Evolutionary conservation across 2,888 invertebrate species (phyloP), one percentile per base, ranked within the genome.

Genomic region (Tachina lurida): DNA sequence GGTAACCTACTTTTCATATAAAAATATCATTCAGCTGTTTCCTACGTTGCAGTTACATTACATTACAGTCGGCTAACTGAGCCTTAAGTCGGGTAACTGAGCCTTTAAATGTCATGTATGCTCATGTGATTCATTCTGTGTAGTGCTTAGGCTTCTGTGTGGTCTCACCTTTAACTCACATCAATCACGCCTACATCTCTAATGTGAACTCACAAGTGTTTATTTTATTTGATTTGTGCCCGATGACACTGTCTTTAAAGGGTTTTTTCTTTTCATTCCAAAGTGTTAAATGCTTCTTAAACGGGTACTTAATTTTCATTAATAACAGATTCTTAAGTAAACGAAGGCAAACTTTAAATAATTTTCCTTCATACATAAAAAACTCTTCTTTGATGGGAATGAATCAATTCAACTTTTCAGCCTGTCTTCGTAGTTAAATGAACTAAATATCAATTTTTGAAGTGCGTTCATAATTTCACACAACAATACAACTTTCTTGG

Each of bases 231-330:
- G 1, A 60, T 70, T 56, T 39, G 31, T 31, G 8, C 17, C 65
- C 58, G 56, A 68, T 63, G 63, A 58, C 19, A 39, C 78, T 74
- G 65, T 43, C 13, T 52, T 58, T 70, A 31, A 81, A 81, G 67
- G 74, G 68, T 77, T 52, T 60, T 22, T 39, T 58, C 41, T 2
- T 52, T 60, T 15, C 19, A n/a, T 58, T 47, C 1, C 58, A 76
- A 63, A 85, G 75, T 78, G 75, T 76, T 67, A 79, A 86, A 73
- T 31, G 71, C 60, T 76, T 62, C 60, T 76, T 71, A 71, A 75
- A 13, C 41, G 65, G 54, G 39, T 62, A 52, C 76, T 86, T 83
- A 83, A 76, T 60, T 41, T 19, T 76, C 67, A 45, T 76, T 83
- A 83, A 83, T 73, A 54, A 31, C 49, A 63, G 41, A 74, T 56